Conservation (phyloP, 2,888 invertebrate species). For the Clostera curtula region DNA sequence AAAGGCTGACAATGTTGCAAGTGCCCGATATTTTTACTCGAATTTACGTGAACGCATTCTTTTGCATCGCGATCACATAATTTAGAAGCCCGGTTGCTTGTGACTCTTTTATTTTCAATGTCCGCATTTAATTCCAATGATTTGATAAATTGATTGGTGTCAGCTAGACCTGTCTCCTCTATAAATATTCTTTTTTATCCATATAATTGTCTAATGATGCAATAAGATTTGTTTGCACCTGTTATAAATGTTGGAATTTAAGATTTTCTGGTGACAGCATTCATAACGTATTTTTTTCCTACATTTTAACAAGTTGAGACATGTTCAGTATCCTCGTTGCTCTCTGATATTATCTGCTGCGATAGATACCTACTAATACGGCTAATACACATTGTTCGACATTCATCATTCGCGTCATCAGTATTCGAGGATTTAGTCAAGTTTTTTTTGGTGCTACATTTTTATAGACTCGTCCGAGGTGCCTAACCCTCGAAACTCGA, state of each 20-base stretch:
- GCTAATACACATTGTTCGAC: constrained; percentile 51
- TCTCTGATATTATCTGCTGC: constrained; percentile 45
- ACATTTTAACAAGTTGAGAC: constrained; percentile 35
- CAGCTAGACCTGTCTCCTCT: constrained; percentile 22
- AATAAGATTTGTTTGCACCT: constrained; percentile 37
- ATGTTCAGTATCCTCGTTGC: constrained; percentile 44
- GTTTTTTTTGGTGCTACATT: constrained; percentile 39
- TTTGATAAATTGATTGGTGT: constrained; percentile 26
- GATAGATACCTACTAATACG: constrained; percentile 43
- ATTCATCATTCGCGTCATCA: constrained; percentile 64
- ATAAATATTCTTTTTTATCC: constrained; percentile 25
- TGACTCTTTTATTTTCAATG: constrained; percentile 17
- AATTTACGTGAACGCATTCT: constrained; percentile 30
- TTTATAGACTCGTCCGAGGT: constrained; percentile 45
- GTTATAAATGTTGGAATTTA: constrained; percentile 14
- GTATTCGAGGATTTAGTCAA: constrained; percentile 35
- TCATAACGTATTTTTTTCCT: constrained; percentile 31
- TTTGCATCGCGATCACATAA: constrained; percentile 24
- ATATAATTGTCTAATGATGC: constrained; percentile 43
- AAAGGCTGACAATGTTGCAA: constrained; percentile 47
- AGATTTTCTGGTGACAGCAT: constrained; percentile 22
- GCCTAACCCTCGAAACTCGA: constrained; percentile 39
- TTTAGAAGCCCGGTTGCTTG: constrained; percentile 11
- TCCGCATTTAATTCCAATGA: constrained; percentile 19
- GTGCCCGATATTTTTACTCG: constrained; percentile 38